phyloP scores from a whole-genome alignment of 1,140 invertebrate species.

The Conus betulinus region DNA sequence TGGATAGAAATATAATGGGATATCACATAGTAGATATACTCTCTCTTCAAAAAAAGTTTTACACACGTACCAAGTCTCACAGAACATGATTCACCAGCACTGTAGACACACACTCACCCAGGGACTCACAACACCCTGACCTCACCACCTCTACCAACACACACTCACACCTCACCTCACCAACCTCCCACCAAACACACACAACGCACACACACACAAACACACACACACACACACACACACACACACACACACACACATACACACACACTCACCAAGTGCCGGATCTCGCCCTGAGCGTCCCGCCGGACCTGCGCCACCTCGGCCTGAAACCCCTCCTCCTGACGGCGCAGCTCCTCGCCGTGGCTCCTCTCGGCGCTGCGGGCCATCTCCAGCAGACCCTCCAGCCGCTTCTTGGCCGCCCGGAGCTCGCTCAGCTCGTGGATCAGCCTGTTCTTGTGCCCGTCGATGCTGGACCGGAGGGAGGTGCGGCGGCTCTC shows the following conservation, averaged over 20 bases:
- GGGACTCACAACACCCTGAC: no score
- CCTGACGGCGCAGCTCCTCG: slow-evolving; percentile 43
- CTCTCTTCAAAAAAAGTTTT: no score
- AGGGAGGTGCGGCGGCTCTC: slow-evolving; percentile 39
- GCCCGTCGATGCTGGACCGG: slow-evolving; percentile 20
- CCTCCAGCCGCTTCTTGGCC: slow-evolving; percentile 54
- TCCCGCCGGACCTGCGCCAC: slow-evolving; percentile 49
- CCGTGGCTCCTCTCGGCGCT: slow-evolving; percentile 41
- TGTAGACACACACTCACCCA: no score
- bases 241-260: background rate
- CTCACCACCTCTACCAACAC: no score
- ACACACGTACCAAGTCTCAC: no score
- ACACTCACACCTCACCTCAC: no score
- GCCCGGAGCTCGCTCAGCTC: slow-evolving; percentile 50
- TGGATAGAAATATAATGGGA: no score
- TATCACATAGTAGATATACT: no score
- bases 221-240: background rate
- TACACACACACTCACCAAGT: slow-evolving; percentile 49
- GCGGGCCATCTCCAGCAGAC: slow-evolving; percentile 35
- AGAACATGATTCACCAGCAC: no score
- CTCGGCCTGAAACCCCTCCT: slow-evolving; percentile 49
- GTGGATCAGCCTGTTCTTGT: slow-evolving; percentile 44
- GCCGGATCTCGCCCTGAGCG: slow-evolving; percentile 46
- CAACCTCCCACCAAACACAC: no score
- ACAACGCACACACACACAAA: background rate